Evolutionary conservation across 2,888 invertebrate genomes (phyloP).

Genomic region (Noctua janthina): DNA sequence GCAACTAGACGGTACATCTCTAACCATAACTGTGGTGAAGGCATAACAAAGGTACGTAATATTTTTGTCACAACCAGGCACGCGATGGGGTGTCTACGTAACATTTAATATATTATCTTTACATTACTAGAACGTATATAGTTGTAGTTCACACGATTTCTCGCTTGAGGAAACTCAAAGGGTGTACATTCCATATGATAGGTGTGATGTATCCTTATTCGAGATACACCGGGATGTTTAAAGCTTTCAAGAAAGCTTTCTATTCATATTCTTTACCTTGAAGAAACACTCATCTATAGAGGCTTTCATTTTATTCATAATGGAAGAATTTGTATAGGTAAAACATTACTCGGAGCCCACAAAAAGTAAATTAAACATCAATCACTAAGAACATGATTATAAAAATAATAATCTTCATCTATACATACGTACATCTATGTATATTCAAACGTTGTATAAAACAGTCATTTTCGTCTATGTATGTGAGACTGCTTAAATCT

Average conservation of each 20-base stretch:
- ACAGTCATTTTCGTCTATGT: no score
- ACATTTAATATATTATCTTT: constrained; percentile 8
- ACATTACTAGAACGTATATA: constrained; percentile 8
- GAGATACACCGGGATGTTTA: constrained; percentile 25
- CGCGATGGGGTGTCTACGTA: constrained; percentile 19
- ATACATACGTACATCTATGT: no score
- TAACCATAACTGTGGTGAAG: constrained; percentile 3
- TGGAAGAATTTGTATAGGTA: constrained; percentile 1
- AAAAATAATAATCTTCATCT: background rate
- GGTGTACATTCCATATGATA: constrained; percentile 23
- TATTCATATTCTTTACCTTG: constrained; percentile 1
- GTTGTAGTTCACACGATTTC: constrained; percentile 27
- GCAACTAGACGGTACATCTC: background rate
- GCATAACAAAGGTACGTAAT: constrained; percentile 25
- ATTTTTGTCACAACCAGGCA: constrained; percentile 42
- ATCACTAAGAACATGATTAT: constrained; percentile 11
- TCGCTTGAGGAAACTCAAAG: constrained; percentile 18
- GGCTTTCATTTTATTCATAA: constrained; percentile 4
- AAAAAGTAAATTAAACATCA: constrained; percentile 28
- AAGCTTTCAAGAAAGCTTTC: constrained; percentile 7
- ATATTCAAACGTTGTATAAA: no score
- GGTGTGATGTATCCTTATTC: constrained; percentile 15
- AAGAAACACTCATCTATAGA: constrained; percentile 5
- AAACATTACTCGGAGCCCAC: constrained; percentile 1
- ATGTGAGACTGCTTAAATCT: no score